phyloP scores from a whole-genome alignment of 2,888 invertebrate species.

The Meghimatium bilineatum region DNA sequence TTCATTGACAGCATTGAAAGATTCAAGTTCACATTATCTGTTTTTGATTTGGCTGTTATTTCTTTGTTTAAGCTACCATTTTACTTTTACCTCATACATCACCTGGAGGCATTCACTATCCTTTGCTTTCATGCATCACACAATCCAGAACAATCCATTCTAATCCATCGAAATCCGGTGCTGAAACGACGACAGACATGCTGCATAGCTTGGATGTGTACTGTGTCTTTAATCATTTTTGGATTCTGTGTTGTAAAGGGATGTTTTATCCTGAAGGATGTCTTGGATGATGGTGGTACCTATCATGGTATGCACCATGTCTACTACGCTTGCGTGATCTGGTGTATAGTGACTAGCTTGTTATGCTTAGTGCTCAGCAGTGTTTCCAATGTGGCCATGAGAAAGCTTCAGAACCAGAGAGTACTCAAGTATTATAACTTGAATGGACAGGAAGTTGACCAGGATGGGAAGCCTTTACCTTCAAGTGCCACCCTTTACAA shows the following conservation, averaged over 20 bases:
- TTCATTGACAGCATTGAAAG: slow-evolving; percentile 71
- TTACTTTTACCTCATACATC: slow-evolving; percentile 62
- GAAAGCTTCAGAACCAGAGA: slow-evolving; percentile 59
- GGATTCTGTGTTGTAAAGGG: slow-evolving; percentile 53
- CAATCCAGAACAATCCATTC: slow-evolving; percentile 53
- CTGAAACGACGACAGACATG: background rate
- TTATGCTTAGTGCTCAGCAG: slow-evolving; percentile 63
- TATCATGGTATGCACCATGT: slow-evolving; percentile 67
- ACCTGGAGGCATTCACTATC: slow-evolving; percentile 54
- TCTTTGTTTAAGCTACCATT: slow-evolving; percentile 64
- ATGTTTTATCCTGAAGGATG: slow-evolving; percentile 63
- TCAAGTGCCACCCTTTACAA: slow-evolving; percentile 63
- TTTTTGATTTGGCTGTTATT: slow-evolving; percentile 73
- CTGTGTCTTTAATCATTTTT: slow-evolving; percentile 33
- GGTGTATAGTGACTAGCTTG: slow-evolving; percentile 61
- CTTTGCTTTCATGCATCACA: slow-evolving; percentile 52
- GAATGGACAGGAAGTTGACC: slow-evolving; percentile 67
- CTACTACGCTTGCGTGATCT: slow-evolving; percentile 68
- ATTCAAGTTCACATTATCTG: slow-evolving; percentile 67
- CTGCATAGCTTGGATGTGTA: background rate
- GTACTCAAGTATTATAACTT: slow-evolving; percentile 67
- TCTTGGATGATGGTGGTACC: slow-evolving; percentile 55
- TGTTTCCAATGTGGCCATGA: slow-evolving; percentile 62
- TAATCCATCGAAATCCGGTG: too few species aligned
- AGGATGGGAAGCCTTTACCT: slow-evolving; percentile 68